Percentiles rank a stretch among this genome's conserved stretches.
These are phyloP conservation scores for Parasteatoda lunata DNA, from an alignment of 2,888 invertebrate species.

Conservation along the genomic window DNA sequence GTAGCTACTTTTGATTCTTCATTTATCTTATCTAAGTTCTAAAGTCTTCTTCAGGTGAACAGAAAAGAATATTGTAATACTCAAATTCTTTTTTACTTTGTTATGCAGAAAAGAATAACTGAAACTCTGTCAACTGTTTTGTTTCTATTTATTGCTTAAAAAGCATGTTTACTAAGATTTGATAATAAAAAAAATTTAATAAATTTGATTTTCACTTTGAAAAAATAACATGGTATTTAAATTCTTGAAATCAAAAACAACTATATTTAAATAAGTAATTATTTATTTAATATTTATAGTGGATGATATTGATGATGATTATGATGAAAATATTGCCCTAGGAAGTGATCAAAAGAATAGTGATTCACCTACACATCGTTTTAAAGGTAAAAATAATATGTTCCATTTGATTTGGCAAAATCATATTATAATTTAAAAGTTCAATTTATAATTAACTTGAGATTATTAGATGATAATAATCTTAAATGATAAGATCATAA, in stretches of 20 bases:
- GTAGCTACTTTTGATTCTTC: background rate
- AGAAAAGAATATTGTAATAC: constrained; percentile 10
- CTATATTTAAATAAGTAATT: no score
- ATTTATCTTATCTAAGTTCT: constrained; percentile 37
- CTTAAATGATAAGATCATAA: no score
- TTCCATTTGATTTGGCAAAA: no score
- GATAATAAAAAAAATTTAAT: no score
- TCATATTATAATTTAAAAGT: no score
- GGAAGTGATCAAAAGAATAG: constrained; percentile 38
- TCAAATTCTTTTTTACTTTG: background rate
- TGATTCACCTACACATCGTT: constrained; percentile 63
- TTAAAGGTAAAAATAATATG: constrained; percentile 49
- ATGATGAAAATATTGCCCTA: constrained; percentile 55
- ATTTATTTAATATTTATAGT: constrained; percentile 30
- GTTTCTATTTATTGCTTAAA: background rate
- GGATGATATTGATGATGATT: constrained; percentile 68
- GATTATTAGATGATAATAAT: no score
- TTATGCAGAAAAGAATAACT: background rate
- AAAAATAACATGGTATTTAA: no score
- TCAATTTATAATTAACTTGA: no score
- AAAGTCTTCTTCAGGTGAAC: constrained; percentile 29
- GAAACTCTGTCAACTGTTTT: background rate
- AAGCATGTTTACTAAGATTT: background rate
- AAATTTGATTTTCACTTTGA: no score
- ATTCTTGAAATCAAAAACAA: no score